Base-by-base conservation (phyloP, 2,888 invertebrate species). In the Mantis religiosa region DNA sequence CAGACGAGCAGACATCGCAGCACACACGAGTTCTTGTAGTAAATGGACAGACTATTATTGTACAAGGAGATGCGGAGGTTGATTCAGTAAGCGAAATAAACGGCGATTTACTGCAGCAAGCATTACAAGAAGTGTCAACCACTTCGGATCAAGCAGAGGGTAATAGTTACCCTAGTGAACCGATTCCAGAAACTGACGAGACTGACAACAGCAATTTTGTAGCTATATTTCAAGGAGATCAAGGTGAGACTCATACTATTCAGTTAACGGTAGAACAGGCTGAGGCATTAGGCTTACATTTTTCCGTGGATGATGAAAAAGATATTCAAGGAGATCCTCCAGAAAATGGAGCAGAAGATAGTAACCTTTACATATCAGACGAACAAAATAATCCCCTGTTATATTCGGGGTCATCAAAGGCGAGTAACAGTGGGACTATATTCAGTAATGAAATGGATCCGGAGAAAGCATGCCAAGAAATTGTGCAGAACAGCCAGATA, bases 201-300 rank as follows among this genome's bases (percentile, higher is more conserved):
- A 30, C 27, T 47, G 71, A 28, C 27, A 88, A 87, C 71, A 83
- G 88, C 84, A 90, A 89, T 87, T 88, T 90, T 27, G 89, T 89
- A 84, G 87, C 89, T 82, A 89, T 90, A 83, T 90, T 89, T 89
- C 88, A 90, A 85, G 89, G 88, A 34, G 90, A 90, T 28, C 83
- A 89, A 47, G 89, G 89, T 47, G 92, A 92, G 87, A 91, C 92
- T 1, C 92, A 93, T 85, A 92, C 93, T 3, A 92, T 93, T 90
- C 93, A 93, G 20, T 89, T 93, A 15, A 93, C 93, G 3, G 92
- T 92, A 1, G 93, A 92, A 87, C 93, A 93, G 90, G 93, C 93
- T 1, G 92, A 92, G 4, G 93, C 93, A 54, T 91, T 93, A 89
- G 93, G 93, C 87, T 91, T 93, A 91, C 92, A 92, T 89, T 92